Evolutionary conservation across 1,140 invertebrate genomes (phyloP), one percentile per base, ranked within the genome.

Genomic region (Zaprionus camerounensis): DNA sequence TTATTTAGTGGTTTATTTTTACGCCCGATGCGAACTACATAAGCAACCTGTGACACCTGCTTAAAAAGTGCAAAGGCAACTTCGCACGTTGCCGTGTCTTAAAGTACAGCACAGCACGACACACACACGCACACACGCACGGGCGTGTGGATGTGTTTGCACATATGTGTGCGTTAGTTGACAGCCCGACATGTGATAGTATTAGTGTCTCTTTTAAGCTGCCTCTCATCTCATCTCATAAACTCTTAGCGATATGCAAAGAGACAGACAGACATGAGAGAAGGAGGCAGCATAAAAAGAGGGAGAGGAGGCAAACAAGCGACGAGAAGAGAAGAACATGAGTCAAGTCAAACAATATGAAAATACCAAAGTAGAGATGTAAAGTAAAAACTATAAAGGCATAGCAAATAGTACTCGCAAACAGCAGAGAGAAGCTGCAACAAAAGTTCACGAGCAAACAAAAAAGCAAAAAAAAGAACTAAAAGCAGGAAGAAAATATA

Each of bases 191-290:
- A 55, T 80, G 79, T 68, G 58, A 59, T 69, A 61, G 83, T 69
- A 87, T 87, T 83, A 87, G 83, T 87, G 83, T 83, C 84, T 78
- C 66, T 84, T 86, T 76, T 67, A 72, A 86, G 62, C 81, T 84
- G 74, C 63, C 76, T 58, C 74, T 82, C 46, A 24, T 51, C 20
- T 78, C 78, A 78, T 53, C 78, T 59, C 69, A 76, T 79, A 81
- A 88, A 88, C 74, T 88, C 82, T 83, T 56, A 53, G 65, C 63
- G 44, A 58, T 71, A 71, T 67, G 67, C 77, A 68, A 73, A 87
- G 73, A 80, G 80, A 63, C 67, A 82, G 44, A 71, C 67, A 49
- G 59, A 53, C 55, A 67, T 36, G 36, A 65, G 31, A 36, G 22
- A 34, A 36, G 12, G 13, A 31, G 31, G 28, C 28, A 31, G 28